Base-by-base conservation (phyloP, 2,113 vertebrate genomes). In the Clarias macrocephalus region DNA sequence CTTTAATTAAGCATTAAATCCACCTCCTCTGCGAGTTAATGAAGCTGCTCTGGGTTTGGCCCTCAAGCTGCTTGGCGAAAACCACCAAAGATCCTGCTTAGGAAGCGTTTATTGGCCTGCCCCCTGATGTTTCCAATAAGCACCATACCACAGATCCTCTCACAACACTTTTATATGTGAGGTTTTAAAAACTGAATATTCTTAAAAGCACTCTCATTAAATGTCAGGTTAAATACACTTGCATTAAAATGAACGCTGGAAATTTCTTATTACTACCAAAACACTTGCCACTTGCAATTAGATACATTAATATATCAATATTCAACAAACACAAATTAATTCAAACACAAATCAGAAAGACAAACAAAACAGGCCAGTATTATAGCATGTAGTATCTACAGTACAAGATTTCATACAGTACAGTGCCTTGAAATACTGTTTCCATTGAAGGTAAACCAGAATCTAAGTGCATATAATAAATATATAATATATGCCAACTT, bases 1-100 rank as follows among this genome's bases (percentile, higher is more conserved):
- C 83, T 83, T 89, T 91, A 91, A 91, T 91, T 88, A 91, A 91
- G 88, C 85, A 76, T 91, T 88, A 89, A 88, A 89, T 91, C 82
- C 80, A 63, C 85, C 84, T 88, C 86, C 85, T 86, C 59, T 33
- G 84, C 54, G 87, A 82, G 84, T 88, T 89, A 89, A 90, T 86
- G 87, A 90, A 90, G 89, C 83, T 86, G 83, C 88, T 86, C 62
- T 83, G 83, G 84, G 82, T 83, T 81, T 88, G 75, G 87, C 84
- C 88, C 82, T 82, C 85, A 82, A 75, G 76, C 82, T 88, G 76
- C 86, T 86, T 86, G 68, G 89, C 82, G 80, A 85, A 85, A 85
- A 82, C 56, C 54, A 68, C 80, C 68, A 60, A 80, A 87, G 54
- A 85, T 88, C 79, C 87, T 85, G 88, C 76, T 86, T 88, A 54